A percentile compares a stretch with the other conserved stretches of the same genome.
Evolutionary conservation across 2,113 vertebrate genomes (phyloP).

Genomic region (Emydura subglobosa): DNA sequence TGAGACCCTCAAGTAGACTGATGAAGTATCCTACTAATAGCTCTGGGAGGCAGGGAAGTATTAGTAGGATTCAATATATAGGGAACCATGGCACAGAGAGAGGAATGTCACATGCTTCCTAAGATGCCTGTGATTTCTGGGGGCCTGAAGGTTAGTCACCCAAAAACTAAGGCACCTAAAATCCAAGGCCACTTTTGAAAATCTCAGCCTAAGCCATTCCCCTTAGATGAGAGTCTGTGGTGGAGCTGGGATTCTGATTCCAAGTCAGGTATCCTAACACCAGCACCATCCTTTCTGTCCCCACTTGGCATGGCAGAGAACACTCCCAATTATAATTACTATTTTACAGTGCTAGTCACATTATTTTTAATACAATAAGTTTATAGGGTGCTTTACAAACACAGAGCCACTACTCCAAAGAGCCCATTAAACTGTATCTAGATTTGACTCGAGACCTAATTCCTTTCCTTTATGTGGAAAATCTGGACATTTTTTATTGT

Average conservation of each 20-base stretch:
- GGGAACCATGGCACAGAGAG: neutral
- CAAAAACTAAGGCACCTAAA: neutral
- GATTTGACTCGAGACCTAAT: slow-evolving; percentile 48
- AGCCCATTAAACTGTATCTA: slow-evolving; percentile 54
- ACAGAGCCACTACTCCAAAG: slow-evolving; percentile 42
- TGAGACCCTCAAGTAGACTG: neutral
- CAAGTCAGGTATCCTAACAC: slow-evolving; percentile 10
- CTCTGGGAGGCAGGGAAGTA: neutral
- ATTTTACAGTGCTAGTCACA: neutral
- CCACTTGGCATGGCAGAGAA: slow-evolving; percentile 54
- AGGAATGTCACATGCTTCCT: neutral
- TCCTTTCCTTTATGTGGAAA: slow-evolving; percentile 59
- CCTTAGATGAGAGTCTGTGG: neutral
- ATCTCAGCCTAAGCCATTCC: neutral
- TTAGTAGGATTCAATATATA: neutral
- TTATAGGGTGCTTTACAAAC: slow-evolving; percentile 44
- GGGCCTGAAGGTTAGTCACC: neutral
- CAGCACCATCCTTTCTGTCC: slow-evolving; percentile 53
- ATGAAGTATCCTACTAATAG: neutral
- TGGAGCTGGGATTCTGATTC: neutral
- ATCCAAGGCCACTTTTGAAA: slow-evolving; percentile 9
- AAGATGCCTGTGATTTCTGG: neutral
- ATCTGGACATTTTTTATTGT: slow-evolving; percentile 46
- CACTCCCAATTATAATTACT: slow-evolving; percentile 5
- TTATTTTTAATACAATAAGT: slow-evolving; percentile 16